Base-by-base conservation (phyloP, 2,888 invertebrate genomes). In the Steinernema scapterisci region DNA sequence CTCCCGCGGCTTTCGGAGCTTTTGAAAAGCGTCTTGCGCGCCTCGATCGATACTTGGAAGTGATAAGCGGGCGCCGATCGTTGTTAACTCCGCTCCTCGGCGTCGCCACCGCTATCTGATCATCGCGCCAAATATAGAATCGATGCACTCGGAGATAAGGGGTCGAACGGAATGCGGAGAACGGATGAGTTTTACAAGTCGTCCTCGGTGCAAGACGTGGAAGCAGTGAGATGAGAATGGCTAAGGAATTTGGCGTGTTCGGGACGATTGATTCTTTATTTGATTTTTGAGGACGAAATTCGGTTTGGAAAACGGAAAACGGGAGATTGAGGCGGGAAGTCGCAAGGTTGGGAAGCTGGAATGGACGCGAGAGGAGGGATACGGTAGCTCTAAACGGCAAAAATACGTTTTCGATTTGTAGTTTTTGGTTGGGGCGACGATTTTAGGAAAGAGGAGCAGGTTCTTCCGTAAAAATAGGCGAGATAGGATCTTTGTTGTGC, bases 71-170 rank as follows among this genome's bases (percentile, higher is more conserved):
- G 13, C 48, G 48, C 48, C 19, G 48, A 48, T 63, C 63, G 27
- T 16, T 25, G 7, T 63, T 27, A 31, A 63, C 63, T 63, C 31
- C 25, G 38, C 38, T 38, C 38, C 13, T 19, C 31, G 63, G 38
- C 63, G 63, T 25, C 63, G 31, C 27, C 63, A 63, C 63, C 63
- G 63, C 31, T 63, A 63, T 63, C 63, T 63, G 63, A 63, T 63
- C 63, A 27, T 19, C 48, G 63, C 63, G 63, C 63, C 63, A 63
- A 63, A 63, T 63, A 31, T 63, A 63, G 63, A 54, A 54, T 54
- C 21, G 54, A 54, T 54, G 54, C 54, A 54, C 63, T 31, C 63
- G 31, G 63, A 25, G 63, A 63, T 63, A 63, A 63, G 63, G 31
- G 38, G 63, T 25, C 31, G 38, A 38, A 9, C 38, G 38, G 38